These are phyloP conservation scores for Ailuropoda melanoleuca DNA, from an alignment of 2,113 vertebrate species.

Conservation along the genomic window DNA sequence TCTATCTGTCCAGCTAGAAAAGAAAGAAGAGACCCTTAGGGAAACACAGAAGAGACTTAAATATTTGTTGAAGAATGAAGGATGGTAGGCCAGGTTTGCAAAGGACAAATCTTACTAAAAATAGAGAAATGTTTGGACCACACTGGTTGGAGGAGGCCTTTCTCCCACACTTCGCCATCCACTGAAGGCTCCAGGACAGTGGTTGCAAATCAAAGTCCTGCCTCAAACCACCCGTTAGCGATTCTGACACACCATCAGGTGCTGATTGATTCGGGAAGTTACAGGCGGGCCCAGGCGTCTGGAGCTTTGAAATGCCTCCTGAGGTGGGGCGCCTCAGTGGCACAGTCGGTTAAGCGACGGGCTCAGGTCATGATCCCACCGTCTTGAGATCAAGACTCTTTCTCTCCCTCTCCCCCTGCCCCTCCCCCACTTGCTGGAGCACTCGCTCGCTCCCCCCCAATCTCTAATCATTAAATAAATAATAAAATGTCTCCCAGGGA, in stretches of 20 bases:
- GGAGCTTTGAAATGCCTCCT: not conserved
- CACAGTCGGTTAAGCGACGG: not conserved
- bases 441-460: not conserved
- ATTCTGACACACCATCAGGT: not conserved
- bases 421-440: not conserved
- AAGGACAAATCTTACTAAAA: conserved; percentile 48
- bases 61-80: conserved; percentile 65
- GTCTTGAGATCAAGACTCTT: not conserved
- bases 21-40: conserved; percentile 47
- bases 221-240: no score
- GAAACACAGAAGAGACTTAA: conserved; percentile 59
- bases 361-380: not conserved
- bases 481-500: not conserved
- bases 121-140: conserved; percentile 22
- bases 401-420: not conserved
- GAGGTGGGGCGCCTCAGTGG: not conserved
- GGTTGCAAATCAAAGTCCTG: not conserved
- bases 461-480: not conserved
- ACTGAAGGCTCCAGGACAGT: not conserved
- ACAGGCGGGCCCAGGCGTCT: not conserved
- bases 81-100: not conserved
- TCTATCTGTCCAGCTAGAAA: conserved; percentile 43
- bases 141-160: not conserved
- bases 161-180: not conserved
- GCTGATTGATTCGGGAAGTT: not conserved